These are phyloP conservation scores for Electrophaes corylata DNA, from an alignment of 2,888 invertebrate species.

Conservation along the genomic window DNA sequence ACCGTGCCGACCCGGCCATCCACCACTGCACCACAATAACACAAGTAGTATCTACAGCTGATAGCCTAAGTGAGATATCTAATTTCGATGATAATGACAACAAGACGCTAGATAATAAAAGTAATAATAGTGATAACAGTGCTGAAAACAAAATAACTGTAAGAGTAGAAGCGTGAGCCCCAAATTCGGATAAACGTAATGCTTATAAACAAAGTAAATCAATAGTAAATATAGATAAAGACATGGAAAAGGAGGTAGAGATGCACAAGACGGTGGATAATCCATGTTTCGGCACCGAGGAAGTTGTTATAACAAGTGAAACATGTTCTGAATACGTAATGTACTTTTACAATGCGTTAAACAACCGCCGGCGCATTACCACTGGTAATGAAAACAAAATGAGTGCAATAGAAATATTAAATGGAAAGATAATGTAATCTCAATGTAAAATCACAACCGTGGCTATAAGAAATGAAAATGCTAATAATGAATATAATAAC, in stretches of 20 bases:
- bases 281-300: constrained; percentile 58
- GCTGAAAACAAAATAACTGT: constrained; percentile 43
- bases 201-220: constrained; percentile 31
- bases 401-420: constrained; percentile 50
- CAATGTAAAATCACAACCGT: constrained; percentile 43
- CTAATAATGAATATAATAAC: constrained; percentile 35
- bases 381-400: constrained; percentile 67
- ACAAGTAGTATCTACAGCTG: constrained; percentile 41
- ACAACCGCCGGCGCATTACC: constrained; percentile 59
- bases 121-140: constrained; percentile 46
- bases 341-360: constrained; percentile 55
- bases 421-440: constrained; percentile 46
- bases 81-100: constrained; percentile 48
- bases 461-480: constrained; percentile 45
- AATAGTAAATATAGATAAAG: constrained; percentile 52
- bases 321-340: constrained; percentile 71
- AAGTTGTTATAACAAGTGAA: constrained; percentile 69
- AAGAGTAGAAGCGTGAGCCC: constrained; percentile 18
- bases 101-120: constrained; percentile 44
- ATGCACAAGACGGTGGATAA: constrained; percentile 50
- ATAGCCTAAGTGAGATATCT: constrained; percentile 48
- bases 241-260: constrained; percentile 47
- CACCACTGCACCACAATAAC: constrained; percentile 43
- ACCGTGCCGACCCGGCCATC: constrained; percentile 19
- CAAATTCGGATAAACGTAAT: constrained; percentile 7